A percentile compares a stretch with the other conserved stretches of the same genome.
Evolutionary conservation across 2,113 vertebrate species (phyloP).

Genomic region (Colossoma macropomum): DNA sequence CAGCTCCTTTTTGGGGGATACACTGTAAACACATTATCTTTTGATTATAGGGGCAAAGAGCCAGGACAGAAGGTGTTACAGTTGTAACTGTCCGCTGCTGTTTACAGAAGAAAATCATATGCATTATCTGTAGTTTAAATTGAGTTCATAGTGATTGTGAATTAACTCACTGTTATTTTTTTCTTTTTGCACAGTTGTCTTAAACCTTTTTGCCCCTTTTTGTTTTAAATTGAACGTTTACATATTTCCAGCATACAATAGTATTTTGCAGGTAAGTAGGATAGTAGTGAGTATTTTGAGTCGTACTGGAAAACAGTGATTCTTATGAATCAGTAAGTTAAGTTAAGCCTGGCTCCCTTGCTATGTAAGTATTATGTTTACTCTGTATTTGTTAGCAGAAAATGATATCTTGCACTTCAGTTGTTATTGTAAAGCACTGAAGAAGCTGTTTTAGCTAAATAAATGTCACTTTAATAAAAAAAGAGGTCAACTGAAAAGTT

Average conservation of each 20-base stretch:
- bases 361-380: slow-evolving; percentile 57
- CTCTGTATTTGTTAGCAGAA: slow-evolving; percentile 56
- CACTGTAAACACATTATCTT: neutral
- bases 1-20: neutral
- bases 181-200: slow-evolving; percentile 50
- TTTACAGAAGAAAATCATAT: slow-evolving; percentile 60
- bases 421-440: slow-evolving; percentile 34
- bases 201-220: neutral
- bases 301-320: slow-evolving; percentile 52
- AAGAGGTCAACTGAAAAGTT: slow-evolving; percentile 14
- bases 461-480: slow-evolving; percentile 66
- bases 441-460: slow-evolving; percentile 48
- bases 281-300: slow-evolving; percentile 55
- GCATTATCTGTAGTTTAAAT: slow-evolving; percentile 48
- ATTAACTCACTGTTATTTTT: slow-evolving; percentile 55
- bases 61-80: slow-evolving; percentile 12
- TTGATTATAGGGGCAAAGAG: neutral
- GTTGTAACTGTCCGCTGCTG: slow-evolving; percentile 30
- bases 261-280: slow-evolving; percentile 51
- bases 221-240: slow-evolving; percentile 8
- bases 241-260: slow-evolving; percentile 12
- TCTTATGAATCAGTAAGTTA: slow-evolving; percentile 60
- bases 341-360: slow-evolving; percentile 53
- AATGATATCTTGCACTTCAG: slow-evolving; percentile 41
- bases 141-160: slow-evolving; percentile 42